Evolutionary conservation across 2,888 invertebrate species (phyloP), one percentile per base, ranked within the genome.

Genomic region (Drosophila tripunctata): DNA sequence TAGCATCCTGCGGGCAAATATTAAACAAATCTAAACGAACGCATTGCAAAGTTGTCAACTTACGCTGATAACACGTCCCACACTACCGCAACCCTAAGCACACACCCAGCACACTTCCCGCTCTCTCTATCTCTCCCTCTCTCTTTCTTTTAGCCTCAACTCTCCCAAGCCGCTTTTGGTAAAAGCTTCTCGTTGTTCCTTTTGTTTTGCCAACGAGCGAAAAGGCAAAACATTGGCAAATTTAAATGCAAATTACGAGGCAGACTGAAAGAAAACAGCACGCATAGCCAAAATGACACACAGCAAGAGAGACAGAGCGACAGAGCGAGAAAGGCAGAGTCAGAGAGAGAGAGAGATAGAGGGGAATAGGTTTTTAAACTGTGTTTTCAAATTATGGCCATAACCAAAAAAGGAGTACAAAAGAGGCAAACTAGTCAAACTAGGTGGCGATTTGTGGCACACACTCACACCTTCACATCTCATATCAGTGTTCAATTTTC

Each of bases 1-100:
- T 63, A 43, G 68, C 74, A 55, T 66, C 65, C 87, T 78, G 85
- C 72, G 85, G 81, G 72, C 67, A 75, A 84, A 81, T 81, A 81
- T 82, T 85, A 85, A 82, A 73, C 82, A 87, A 85, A 82, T 87
- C 85, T 85, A 71, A 75, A 66, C 85, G 62, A 70, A 87, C 82
- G 87, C 86, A 82, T 78, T 87, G 79, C 83, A 85, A 87, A 82
- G 87, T 82, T 82, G 87, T 82, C 87, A 85, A 82, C 87, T 82
- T 66, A 70, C 67, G 50, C 54, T 60, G 81, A 86, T 87, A 87
- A 83, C 78, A 75, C 76, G 65, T 79, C 66, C 62, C 44, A 36
- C 7, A 27, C 55, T 35, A 27, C n/a, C 21, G n/a, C 17, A 19
- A 17, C 35, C 47, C 15, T 17, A 21, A 35, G 15, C 43, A 12